Percentiles rank a stretch among this genome's conserved stretches.
Evolutionary conservation across 2,888 invertebrate genomes (phyloP).

Genomic region (Ormyrus pomaceus): DNA sequence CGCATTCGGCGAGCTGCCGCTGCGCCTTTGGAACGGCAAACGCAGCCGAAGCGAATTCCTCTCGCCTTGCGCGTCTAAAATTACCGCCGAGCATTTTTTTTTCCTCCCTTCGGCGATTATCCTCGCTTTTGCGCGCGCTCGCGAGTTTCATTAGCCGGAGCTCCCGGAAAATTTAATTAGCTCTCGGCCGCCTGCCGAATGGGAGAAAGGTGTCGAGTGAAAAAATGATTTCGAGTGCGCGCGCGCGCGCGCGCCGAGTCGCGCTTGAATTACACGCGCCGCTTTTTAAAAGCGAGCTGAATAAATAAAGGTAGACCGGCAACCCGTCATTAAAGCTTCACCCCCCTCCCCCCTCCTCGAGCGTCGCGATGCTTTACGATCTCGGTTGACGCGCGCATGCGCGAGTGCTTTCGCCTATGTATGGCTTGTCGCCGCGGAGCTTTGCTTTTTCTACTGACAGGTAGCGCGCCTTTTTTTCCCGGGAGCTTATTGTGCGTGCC

Average conservation of each 20-base stretch:
- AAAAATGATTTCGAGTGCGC: conserved; percentile 60
- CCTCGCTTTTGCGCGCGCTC: not conserved
- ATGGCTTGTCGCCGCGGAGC: not conserved
- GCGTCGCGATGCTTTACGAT: not conserved
- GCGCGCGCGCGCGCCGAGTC: conserved; percentile 61
- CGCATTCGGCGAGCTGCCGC: not conserved
- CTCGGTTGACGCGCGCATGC: no score
- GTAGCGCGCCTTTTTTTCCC: no score
- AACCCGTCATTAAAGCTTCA: conserved; percentile 69
- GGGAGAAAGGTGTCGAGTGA: conserved; percentile 54
- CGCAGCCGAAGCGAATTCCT: not conserved
- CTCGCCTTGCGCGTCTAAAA: conserved; percentile 5
- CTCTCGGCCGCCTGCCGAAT: conserved; percentile 16
- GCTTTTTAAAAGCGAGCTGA: conserved; percentile 58
- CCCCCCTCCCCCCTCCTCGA: not conserved
- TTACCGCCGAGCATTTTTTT: conserved; percentile 22
- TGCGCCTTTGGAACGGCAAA: not conserved
- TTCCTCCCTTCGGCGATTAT: not conserved
- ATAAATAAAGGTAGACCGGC: conserved; percentile 70
- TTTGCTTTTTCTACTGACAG: not conserved
- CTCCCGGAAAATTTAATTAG: conserved; percentile 45
- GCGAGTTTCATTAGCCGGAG: conserved; percentile 40
- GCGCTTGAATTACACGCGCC: conserved; percentile 63
- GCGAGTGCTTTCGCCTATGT: no score
- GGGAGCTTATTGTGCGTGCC: not conserved